These are phyloP conservation scores for Antheraea assamensis DNA, from an alignment of 2,888 invertebrate species.

Conservation along the genomic window DNA sequence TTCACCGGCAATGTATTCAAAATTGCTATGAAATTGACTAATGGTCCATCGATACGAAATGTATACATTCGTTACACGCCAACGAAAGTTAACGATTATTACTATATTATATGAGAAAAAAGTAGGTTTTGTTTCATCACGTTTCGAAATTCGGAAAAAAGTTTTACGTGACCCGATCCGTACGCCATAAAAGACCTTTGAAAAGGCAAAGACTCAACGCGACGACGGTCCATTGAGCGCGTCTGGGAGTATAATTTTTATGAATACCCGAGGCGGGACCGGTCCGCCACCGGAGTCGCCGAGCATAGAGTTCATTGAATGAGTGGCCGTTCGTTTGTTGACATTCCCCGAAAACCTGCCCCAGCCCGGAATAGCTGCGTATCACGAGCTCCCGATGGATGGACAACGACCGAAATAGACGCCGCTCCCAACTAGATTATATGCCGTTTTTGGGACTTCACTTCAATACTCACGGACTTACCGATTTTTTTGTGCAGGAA, in stretches of 20 bases:
- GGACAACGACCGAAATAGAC: constrained; percentile 77
- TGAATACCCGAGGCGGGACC: constrained; percentile 72
- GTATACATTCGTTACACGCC: constrained; percentile 49
- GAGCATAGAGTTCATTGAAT: constrained; percentile 77
- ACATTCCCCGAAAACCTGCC: constrained; percentile 82
- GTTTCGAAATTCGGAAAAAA: constrained; percentile 54
- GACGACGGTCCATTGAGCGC: constrained; percentile 66
- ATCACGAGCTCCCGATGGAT: constrained; percentile 66
- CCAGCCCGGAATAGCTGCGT: constrained; percentile 75
- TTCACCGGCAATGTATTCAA: constrained; percentile 41
- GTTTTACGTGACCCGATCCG: constrained; percentile 55
- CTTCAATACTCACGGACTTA: constrained; percentile 56
- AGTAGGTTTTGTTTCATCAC: constrained; percentile 53
- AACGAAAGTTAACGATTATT: constrained; percentile 41
- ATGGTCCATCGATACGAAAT: constrained; percentile 48
- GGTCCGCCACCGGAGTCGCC: constrained; percentile 70
- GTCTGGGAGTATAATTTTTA: constrained; percentile 75
- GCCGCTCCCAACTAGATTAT: constrained; percentile 61
- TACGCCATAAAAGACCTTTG: constrained; percentile 51
- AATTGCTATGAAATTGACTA: constrained; percentile 54
- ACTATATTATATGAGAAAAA: constrained; percentile 41
- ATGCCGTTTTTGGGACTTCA: constrained; percentile 67
- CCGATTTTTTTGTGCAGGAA: constrained; percentile 52
- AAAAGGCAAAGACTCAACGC: constrained; percentile 43
- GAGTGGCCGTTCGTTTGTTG: constrained; percentile 78